phyloP scores from a whole-genome alignment of 2,797 vertebrate genomes.

The Clangula hyemalis region DNA sequence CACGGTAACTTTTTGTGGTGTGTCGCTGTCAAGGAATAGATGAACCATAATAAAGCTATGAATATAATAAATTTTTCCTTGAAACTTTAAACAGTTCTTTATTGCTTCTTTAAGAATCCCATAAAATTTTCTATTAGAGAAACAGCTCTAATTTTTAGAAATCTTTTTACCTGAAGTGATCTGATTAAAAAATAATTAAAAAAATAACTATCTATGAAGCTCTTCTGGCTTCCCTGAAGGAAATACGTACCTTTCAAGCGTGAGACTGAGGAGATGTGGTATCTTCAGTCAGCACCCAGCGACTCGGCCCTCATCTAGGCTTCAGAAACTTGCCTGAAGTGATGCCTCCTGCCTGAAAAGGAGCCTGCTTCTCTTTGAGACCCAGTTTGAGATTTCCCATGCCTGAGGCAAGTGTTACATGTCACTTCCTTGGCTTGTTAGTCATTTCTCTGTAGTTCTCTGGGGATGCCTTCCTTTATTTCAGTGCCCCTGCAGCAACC shows the following conservation, averaged over 20 bases:
- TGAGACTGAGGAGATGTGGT: no score
- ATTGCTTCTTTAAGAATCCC: not conserved
- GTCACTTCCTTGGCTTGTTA: not conserved
- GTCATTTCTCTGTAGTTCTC: not conserved
- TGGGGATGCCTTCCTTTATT: not conserved
- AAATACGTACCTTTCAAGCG: not conserved
- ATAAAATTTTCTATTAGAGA: not conserved
- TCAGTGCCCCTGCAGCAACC: not conserved
- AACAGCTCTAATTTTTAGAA: not conserved
- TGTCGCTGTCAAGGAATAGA: not conserved
- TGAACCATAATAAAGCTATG: not conserved
- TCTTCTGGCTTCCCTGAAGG: not conserved
- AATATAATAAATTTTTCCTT: not conserved
- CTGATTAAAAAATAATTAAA: not conserved
- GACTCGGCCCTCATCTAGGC: not conserved
- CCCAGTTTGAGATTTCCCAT: not conserved
- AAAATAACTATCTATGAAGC: no score
- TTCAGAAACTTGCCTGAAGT: not conserved
- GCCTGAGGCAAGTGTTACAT: rapidly evolving
- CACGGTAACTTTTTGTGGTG: not conserved
- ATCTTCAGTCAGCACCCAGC: not conserved
- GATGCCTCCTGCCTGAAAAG: not conserved
- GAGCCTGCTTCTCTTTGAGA: not conserved
- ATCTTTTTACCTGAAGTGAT: not conserved
- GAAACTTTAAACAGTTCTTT: not conserved